Percentiles rank a stretch among this genome's conserved stretches.
Conservation (phyloP, 30 jellyfish, hydroid and myxozoan species). For the Aurelia coerulea region DNA sequence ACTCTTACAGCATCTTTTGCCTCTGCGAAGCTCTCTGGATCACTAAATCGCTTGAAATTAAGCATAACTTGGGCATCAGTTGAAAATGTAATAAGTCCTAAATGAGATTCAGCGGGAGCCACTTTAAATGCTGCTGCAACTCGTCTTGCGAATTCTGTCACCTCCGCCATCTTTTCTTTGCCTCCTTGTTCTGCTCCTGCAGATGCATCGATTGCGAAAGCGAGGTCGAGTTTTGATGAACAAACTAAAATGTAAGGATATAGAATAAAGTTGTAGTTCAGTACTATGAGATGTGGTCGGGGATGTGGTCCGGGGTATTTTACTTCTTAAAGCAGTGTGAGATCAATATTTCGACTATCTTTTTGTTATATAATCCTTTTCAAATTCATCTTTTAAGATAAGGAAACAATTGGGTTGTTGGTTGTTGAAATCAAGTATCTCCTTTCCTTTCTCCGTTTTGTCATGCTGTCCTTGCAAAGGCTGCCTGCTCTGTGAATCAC, state of each 20-base stretch:
- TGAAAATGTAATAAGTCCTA: constrained; percentile 92
- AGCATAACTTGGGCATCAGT: constrained; percentile 98
- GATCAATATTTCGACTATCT: too few relatives aligned
- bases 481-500: too few relatives aligned
- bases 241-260: constrained; percentile 63
- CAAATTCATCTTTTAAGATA: too few relatives aligned
- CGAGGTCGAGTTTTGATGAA: constrained; percentile 92
- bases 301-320: too few relatives aligned
- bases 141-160: constrained; percentile 95
- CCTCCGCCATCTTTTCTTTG: constrained; percentile 97
- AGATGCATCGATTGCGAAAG: constrained; percentile 97
- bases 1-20: constrained; percentile 96
- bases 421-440: too few relatives aligned
- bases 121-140: constrained; percentile 96
- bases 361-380: too few relatives aligned
- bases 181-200: constrained; percentile 99
- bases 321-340: too few relatives aligned
- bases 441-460: too few relatives aligned
- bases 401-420: too few relatives aligned
- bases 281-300: too few relatives aligned
- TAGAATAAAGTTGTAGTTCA: too few relatives aligned
- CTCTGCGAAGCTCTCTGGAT: constrained; percentile 88
- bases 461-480: too few relatives aligned
- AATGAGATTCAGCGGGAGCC: constrained; percentile 90
- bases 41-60: constrained; percentile 88